Evolutionary conservation across 2,888 invertebrate species (phyloP).

Genomic region (Spicauda simplicius): DNA sequence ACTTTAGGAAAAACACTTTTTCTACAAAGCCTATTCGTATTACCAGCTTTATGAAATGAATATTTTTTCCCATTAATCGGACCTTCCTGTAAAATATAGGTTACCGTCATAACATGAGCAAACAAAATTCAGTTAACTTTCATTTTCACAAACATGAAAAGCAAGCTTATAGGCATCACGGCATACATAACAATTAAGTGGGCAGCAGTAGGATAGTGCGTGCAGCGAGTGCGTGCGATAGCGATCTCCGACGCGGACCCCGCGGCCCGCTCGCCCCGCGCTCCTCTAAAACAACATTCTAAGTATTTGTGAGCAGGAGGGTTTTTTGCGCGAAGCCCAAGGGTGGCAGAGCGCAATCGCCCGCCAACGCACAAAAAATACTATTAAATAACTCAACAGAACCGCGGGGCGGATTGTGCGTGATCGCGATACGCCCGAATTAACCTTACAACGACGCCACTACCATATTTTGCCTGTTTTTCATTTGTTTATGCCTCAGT

Average conservation of each 20-base stretch:
- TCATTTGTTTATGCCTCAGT: slow-evolving; percentile 42
- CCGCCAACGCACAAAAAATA: slow-evolving; percentile 80
- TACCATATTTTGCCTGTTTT: slow-evolving; percentile 55
- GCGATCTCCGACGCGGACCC: slow-evolving; percentile 71
- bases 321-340: slow-evolving; percentile 82
- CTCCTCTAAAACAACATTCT: slow-evolving; percentile 78
- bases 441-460: slow-evolving; percentile 71
- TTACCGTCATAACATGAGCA: neutral
- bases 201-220: slow-evolving; percentile 82
- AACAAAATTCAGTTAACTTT: slow-evolving; percentile 32
- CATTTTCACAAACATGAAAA: slow-evolving; percentile 37
- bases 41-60: too few species aligned
- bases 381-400: slow-evolving; percentile 82
- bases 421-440: slow-evolving; percentile 78
- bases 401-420: slow-evolving; percentile 76
- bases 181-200: slow-evolving; percentile 79
- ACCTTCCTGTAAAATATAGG: neutral
- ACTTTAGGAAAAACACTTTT: too few species aligned
- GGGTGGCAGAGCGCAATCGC: slow-evolving; percentile 82
- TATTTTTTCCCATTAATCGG: too few species aligned
- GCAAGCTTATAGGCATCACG: slow-evolving; percentile 47
- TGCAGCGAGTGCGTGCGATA: slow-evolving; percentile 84
- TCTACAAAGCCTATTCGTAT: too few species aligned
- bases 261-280: slow-evolving; percentile 56
- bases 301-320: slow-evolving; percentile 78